Evolutionary conservation across 2,113 vertebrate species (phyloP).

Genomic region (Psophia crepitans): DNA sequence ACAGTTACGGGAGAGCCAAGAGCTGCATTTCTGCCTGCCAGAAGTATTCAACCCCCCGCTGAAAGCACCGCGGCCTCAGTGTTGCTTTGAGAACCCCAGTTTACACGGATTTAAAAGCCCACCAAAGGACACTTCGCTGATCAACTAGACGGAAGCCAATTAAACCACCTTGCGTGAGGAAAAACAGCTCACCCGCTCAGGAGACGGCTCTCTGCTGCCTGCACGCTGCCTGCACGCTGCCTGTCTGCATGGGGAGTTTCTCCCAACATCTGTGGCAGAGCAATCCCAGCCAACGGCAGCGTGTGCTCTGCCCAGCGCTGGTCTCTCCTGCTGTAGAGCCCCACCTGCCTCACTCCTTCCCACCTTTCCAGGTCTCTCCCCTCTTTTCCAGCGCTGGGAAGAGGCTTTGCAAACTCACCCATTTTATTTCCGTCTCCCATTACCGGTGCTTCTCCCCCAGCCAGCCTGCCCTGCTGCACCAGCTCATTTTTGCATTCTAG

Average conservation of each 20-base stretch:
- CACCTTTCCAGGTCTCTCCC: background rate
- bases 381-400: background rate
- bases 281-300: background rate
- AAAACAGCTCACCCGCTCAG: background rate
- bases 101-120: conserved; percentile 26
- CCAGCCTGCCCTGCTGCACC: background rate
- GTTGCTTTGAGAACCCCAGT: background rate
- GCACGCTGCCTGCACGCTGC: background rate
- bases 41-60: background rate
- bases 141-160: conserved; percentile 21
- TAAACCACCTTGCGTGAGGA: background rate
- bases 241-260: background rate
- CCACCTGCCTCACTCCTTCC: background rate
- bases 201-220: background rate
- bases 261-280: background rate
- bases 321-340: rapidly evolving
- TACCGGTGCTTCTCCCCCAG: background rate
- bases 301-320: background rate
- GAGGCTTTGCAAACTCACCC: background rate
- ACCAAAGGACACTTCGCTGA: conserved; percentile 34
- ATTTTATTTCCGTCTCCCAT: background rate
- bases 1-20: background rate
- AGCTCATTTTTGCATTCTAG: background rate
- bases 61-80: background rate
- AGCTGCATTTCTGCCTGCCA: background rate